These are phyloP conservation scores for Nixonia krombeini DNA, from an alignment of 1,140 invertebrate species.

Conservation along the genomic window DNA sequence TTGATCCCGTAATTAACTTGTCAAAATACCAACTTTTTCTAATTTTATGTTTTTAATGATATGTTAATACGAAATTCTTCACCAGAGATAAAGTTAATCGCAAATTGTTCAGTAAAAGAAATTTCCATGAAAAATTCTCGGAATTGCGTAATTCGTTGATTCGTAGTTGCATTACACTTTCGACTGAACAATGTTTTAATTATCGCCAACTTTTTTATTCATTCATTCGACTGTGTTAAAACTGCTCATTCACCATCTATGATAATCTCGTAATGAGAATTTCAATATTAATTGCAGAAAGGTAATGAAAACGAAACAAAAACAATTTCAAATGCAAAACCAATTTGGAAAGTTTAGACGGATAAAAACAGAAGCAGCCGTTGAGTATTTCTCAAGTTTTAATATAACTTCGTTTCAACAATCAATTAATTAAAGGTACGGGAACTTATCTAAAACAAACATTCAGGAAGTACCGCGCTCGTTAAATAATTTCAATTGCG, in stretches of 20 bases:
- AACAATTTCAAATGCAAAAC: constrained; percentile 1
- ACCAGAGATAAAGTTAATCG: too few relatives aligned
- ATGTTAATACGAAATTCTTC: too few relatives aligned
- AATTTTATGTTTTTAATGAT: too few relatives aligned
- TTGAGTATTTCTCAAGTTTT: constrained; percentile 18
- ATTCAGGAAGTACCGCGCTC: constrained; percentile 7
- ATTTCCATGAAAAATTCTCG: too few relatives aligned
- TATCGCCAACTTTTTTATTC: too few relatives aligned
- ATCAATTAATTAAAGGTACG: constrained; percentile 29
- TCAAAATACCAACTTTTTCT: too few relatives aligned
- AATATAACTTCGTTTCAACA: constrained; percentile 39
- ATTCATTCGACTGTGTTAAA: neutral
- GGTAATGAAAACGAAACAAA: constrained; percentile 1
- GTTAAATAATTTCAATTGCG: constrained; percentile 5
- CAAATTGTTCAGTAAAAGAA: too few relatives aligned
- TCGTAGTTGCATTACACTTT: too few relatives aligned
- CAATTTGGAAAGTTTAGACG: neutral
- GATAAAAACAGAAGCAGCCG: neutral
- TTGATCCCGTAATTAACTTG: too few relatives aligned
- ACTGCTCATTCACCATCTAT: neutral
- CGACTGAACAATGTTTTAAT: too few relatives aligned
- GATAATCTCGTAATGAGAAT: constrained; percentile 4
- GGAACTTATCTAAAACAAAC: constrained; percentile 25
- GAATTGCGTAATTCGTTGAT: too few relatives aligned
- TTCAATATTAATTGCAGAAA: neutral